Percentiles rank a stretch among this genome's conserved stretches.
Evolutionary conservation across 2,113 vertebrate genomes (phyloP).

Genomic region (Prietella phreatophila): DNA sequence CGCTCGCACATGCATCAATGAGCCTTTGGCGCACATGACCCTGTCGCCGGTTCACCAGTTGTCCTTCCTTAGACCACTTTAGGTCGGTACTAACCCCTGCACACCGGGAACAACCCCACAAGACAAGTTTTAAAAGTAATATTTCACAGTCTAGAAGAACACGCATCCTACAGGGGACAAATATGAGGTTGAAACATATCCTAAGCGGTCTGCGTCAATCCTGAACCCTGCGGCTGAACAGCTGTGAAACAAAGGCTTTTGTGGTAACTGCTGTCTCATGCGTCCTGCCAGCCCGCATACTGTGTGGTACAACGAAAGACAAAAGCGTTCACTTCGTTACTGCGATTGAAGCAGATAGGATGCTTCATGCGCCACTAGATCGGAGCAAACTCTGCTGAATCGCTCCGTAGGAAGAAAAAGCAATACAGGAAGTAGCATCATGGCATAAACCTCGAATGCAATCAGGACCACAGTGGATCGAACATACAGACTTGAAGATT

Average conservation of each 20-base stretch:
- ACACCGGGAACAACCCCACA: no score
- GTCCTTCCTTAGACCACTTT: no score
- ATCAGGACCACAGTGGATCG: not conserved
- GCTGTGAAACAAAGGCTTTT: slow-evolving; percentile 25
- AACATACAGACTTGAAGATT: slow-evolving; percentile 10
- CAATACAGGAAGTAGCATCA: not conserved
- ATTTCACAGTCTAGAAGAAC: not conserved
- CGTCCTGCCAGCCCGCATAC: not conserved
- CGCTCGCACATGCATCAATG: no score
- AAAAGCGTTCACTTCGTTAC: slow-evolving; percentile 24
- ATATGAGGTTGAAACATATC: not conserved
- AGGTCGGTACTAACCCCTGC: no score
- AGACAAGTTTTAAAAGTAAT: not conserved
- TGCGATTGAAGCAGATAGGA: slow-evolving; percentile 34
- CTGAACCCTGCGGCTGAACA: not conserved
- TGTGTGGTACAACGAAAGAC: slow-evolving; percentile 17
- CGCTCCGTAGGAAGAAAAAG: not conserved
- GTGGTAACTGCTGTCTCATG: slow-evolving; percentile 29
- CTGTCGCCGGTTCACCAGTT: no score
- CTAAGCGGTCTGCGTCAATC: not conserved
- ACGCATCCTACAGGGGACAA: not conserved
- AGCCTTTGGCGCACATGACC: no score
- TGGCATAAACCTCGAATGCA: not conserved
- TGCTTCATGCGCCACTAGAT: not conserved
- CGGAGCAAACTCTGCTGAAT: slow-evolving; percentile 37